phyloP scores from a whole-genome alignment of 2,113 vertebrate genomes.

The Sphaerodactylus townsendi region DNA sequence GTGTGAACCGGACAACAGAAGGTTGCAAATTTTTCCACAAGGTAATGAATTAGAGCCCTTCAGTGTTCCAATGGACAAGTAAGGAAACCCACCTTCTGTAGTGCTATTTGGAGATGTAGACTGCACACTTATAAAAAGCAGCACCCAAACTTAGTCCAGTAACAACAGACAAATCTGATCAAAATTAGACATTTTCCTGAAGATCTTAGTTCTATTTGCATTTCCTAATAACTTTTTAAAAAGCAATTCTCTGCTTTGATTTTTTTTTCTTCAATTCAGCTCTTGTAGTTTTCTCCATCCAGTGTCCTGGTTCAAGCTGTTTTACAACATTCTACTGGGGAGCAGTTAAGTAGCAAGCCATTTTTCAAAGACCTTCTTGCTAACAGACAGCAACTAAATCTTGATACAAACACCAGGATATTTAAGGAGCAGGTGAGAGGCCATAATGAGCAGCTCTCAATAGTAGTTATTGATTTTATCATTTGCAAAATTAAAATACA shows the following conservation, averaged over 20 bases:
- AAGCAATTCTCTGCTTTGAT: constrained; percentile 17
- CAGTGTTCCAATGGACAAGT: too few species aligned
- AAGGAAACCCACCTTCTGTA: too few species aligned
- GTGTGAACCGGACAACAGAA: too few species aligned
- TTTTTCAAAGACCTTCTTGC: not conserved
- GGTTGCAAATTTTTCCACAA: too few species aligned
- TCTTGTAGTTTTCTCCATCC: constrained; percentile 20
- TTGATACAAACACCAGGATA: not conserved
- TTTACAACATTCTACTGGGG: constrained; percentile 3
- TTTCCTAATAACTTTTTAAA: constrained; percentile 48
- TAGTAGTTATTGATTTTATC: constrained; percentile 43
- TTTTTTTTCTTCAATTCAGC: too few species aligned
- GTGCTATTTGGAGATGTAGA: too few species aligned
- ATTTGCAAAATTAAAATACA: constrained; percentile 42
- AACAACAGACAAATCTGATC: not conserved
- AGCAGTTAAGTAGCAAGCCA: not conserved
- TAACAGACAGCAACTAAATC: constrained; percentile 13
- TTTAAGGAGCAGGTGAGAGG: too few species aligned
- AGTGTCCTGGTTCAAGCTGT: constrained; percentile 43
- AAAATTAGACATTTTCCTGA: constrained; percentile 35
- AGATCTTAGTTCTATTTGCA: constrained; percentile 55
- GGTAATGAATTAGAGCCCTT: too few species aligned
- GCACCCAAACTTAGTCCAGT: too few species aligned
- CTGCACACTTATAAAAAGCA: too few species aligned
- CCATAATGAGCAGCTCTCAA: constrained; percentile 22